Conservation (phyloP, 2,797 vertebrate species). For the Peromyscus attwateri region DNA sequence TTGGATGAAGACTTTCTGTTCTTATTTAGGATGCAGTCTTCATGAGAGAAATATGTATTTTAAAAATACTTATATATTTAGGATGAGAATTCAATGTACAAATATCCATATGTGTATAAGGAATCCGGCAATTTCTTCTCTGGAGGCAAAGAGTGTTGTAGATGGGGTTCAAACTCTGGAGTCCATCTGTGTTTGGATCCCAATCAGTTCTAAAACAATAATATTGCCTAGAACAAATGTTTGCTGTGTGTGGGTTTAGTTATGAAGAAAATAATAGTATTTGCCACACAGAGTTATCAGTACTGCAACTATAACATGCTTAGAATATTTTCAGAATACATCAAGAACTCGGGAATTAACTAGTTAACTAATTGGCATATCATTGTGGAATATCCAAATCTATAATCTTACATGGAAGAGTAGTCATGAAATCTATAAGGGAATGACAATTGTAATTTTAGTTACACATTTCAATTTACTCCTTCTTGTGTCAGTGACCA, state of each 20-base stretch:
- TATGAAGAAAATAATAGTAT: neutral
- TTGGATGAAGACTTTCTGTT: neutral
- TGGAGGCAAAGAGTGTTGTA: neutral
- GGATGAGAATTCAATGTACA: neutral
- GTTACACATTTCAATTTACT: neutral
- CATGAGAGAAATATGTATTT: neutral
- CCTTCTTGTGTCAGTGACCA: neutral
- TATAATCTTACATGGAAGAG: neutral
- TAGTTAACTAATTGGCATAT: neutral
- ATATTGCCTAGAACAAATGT: neutral
- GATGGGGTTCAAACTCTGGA: neutral
- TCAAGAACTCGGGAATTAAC: neutral
- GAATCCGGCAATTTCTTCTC: neutral
- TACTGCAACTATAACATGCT: neutral
- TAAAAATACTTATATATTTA: neutral
- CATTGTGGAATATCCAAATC: slow-evolving; percentile 49
- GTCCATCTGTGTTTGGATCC: neutral
- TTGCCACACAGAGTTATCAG: neutral
- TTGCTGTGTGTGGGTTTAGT: neutral
- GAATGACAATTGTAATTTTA: neutral
- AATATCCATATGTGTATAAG: neutral
- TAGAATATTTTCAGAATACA: neutral
- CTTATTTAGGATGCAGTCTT: neutral
- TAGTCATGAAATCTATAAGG: neutral
- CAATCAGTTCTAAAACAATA: neutral